phyloP scores from a whole-genome alignment of 2,113 vertebrate genomes.

The Gopherus evgoodei region DNA sequence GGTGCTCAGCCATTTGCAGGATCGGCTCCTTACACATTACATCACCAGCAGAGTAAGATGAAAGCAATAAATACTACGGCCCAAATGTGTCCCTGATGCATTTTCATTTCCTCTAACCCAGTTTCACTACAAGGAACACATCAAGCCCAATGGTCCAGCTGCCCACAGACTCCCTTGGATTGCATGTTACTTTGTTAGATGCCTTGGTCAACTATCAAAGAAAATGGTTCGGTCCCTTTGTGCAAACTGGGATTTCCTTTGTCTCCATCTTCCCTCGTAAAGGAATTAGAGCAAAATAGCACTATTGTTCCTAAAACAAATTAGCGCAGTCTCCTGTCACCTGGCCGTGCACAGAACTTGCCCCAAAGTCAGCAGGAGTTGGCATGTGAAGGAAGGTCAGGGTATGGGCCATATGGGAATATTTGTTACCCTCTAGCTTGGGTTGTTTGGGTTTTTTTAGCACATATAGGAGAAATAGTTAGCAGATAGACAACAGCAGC shows the following conservation, averaged over 20 bases:
- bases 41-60: background rate
- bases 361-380: slow-evolving; percentile 37
- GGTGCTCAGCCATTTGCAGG: background rate
- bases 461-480: slow-evolving; percentile 36
- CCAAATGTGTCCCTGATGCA: background rate
- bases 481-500: slow-evolving; percentile 18
- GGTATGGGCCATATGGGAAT: slow-evolving; percentile 48
- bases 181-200: background rate
- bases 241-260: slow-evolving; percentile 55
- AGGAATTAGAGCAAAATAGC: slow-evolving; percentile 44
- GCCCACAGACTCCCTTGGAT: background rate
- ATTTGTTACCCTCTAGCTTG: slow-evolving; percentile 39
- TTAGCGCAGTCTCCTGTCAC: background rate
- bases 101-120: background rate
- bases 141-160: background rate
- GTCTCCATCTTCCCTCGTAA: slow-evolving; percentile 26
- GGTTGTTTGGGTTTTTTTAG: background rate
- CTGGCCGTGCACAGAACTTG: slow-evolving; percentile 36
- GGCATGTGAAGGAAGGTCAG: slow-evolving; percentile 41
- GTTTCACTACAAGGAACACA: background rate
- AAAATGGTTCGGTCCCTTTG: background rate
- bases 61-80: no score
- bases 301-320: slow-evolving; percentile 30
- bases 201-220: background rate
- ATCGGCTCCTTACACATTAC: background rate